Evolutionary conservation across 2,888 invertebrate genomes (phyloP).

Genomic region (Pegoplata infirma): DNA sequence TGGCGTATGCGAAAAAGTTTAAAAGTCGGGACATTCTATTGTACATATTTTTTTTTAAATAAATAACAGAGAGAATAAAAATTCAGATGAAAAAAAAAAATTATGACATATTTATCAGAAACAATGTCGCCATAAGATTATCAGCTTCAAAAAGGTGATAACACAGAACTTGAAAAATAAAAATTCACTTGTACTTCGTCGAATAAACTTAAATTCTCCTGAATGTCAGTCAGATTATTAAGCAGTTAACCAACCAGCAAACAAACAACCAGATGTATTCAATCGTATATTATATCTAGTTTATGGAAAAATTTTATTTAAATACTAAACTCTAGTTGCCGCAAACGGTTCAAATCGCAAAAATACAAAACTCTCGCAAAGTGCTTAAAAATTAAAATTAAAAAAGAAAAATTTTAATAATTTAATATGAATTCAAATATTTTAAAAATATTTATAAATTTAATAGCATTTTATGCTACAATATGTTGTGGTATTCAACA

Average conservation of each 20-base stretch:
- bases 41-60: neutral
- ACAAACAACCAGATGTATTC: conserved; percentile 9
- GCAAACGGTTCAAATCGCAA: conserved; percentile 11
- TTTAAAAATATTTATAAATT: neutral
- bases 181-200: conserved; percentile 31
- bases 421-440: neutral
- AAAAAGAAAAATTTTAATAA: neutral
- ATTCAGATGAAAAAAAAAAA: neutral
- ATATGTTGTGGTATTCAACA: conserved; percentile 34
- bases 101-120: conserved; percentile 40
- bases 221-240: conserved; percentile 40
- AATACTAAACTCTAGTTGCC: conserved; percentile 8
- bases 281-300: conserved; percentile 40
- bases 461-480: neutral
- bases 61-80: neutral
- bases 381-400: neutral
- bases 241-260: neutral
- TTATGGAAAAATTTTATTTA: conserved; percentile 31
- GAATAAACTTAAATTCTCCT: conserved; percentile 48
- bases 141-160: conserved; percentile 49
- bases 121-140: conserved; percentile 41
- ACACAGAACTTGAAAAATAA: conserved; percentile 51
- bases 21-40: no score
- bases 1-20: no score
- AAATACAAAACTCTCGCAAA: neutral